A percentile compares a stretch with the other conserved stretches of the same genome.
Evolutionary conservation across 2,113 vertebrate species (phyloP).

Genomic region (Sphyrna mokarran): DNA sequence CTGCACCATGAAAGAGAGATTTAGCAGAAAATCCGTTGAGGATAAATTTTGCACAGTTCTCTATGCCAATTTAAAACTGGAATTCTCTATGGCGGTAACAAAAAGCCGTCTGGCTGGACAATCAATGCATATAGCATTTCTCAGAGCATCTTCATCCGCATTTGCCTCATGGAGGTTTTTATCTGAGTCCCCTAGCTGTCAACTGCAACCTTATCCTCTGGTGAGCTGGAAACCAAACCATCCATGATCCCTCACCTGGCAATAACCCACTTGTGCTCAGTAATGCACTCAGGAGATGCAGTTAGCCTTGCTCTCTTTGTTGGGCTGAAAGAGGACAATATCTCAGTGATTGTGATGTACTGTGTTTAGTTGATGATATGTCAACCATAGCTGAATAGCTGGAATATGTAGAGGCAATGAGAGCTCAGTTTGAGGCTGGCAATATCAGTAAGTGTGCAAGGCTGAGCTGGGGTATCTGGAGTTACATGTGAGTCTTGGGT

Average conservation of each 20-base stretch:
- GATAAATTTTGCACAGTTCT: not conserved
- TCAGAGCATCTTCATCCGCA: not conserved
- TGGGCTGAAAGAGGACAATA: too few relatives aligned
- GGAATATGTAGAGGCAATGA: too few relatives aligned
- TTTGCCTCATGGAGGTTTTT: not conserved
- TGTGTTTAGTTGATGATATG: too few relatives aligned
- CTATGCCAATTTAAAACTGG: not conserved
- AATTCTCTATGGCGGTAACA: not conserved
- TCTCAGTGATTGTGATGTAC: too few relatives aligned
- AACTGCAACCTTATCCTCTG: not conserved
- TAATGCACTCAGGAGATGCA: too few relatives aligned
- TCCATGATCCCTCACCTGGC: not conserved
- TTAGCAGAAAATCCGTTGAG: not conserved
- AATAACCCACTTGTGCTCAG: too few relatives aligned
- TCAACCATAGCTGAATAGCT: too few relatives aligned
- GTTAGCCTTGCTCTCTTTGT: too few relatives aligned
- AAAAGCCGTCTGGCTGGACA: not conserved
- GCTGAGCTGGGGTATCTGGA: too few relatives aligned
- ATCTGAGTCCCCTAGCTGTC: not conserved
- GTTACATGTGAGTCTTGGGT: too few relatives aligned
- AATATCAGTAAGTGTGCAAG: too few relatives aligned
- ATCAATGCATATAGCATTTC: not conserved
- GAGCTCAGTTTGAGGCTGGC: too few relatives aligned
- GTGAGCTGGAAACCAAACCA: not conserved
- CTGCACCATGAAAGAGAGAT: not conserved